Conservation (phyloP, 2,113 vertebrate species). For the Cinclus mexicanus region DNA sequence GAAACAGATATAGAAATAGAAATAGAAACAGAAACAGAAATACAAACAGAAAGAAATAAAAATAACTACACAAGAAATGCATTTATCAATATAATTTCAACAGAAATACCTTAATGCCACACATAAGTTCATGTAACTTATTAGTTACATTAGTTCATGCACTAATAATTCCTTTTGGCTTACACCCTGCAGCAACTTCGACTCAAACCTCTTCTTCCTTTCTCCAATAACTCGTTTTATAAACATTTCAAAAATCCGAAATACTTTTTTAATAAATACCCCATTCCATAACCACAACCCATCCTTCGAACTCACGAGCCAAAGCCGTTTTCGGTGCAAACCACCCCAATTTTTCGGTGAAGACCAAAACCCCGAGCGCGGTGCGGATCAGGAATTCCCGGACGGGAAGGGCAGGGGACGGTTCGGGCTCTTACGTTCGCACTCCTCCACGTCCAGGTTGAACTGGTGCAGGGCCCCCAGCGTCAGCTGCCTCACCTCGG, state of each 20-base stretch:
- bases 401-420: background rate
- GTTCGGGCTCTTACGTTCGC: slow-evolving; percentile 82
- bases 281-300: background rate
- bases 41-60: no score
- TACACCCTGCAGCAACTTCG: fast-evolving
- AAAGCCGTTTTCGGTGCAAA: background rate
- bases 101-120: background rate
- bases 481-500: slow-evolving; percentile 90
- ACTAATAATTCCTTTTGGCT: background rate
- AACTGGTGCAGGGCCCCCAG: slow-evolving; percentile 94
- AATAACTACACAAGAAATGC: background rate
- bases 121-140: fast-evolving
- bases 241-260: no score
- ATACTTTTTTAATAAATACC: no score
- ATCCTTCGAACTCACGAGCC: fast-evolving
- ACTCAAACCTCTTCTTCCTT: background rate
- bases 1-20: no score
- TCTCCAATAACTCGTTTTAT: background rate
- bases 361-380: fast-evolving
- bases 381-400: background rate
- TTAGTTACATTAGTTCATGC: no score
- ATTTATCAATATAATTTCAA: background rate
- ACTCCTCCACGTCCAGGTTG: slow-evolving; percentile 91
- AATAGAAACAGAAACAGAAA: no score
- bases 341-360: background rate